Evolutionary conservation across 2,797 vertebrate genomes (phyloP).

Genomic region (Monodelphis domestica): DNA sequence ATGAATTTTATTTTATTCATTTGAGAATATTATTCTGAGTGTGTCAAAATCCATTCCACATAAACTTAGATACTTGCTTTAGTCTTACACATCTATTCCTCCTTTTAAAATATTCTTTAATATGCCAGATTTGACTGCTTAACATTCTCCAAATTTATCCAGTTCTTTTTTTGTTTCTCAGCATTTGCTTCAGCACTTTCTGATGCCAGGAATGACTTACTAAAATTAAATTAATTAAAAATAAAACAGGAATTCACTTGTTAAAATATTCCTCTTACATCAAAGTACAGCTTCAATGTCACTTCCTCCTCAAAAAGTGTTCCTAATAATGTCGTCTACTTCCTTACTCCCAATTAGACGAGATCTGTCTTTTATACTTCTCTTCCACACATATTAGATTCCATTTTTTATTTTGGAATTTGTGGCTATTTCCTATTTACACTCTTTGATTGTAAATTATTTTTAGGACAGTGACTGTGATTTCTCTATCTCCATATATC

Average conservation of each 20-base stretch:
- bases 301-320: not conserved
- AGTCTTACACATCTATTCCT: not conserved
- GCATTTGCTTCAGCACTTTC: not conserved
- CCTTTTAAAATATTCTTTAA: not conserved
- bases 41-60: not conserved
- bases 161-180: not conserved
- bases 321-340: not conserved
- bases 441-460: not conserved
- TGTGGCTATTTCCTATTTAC: not conserved
- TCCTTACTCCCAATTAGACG: not conserved
- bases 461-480: not conserved
- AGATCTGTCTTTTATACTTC: not conserved
- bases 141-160: not conserved
- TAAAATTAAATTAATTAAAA: not conserved
- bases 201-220: not conserved
- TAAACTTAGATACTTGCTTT: not conserved
- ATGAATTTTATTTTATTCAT: not conserved
- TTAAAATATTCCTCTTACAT: not conserved
- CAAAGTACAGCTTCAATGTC: not conserved
- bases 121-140: not conserved
- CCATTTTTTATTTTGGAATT: not conserved
- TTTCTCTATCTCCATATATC: not conserved
- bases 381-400: not conserved
- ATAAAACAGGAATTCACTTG: not conserved
- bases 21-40: conserved; percentile 8